A percentile compares a stretch with the other conserved stretches of the same genome.
Conservation (phyloP, 53 echinoderm and acorn worm species). For the Paracentrotus lividus region DNA sequence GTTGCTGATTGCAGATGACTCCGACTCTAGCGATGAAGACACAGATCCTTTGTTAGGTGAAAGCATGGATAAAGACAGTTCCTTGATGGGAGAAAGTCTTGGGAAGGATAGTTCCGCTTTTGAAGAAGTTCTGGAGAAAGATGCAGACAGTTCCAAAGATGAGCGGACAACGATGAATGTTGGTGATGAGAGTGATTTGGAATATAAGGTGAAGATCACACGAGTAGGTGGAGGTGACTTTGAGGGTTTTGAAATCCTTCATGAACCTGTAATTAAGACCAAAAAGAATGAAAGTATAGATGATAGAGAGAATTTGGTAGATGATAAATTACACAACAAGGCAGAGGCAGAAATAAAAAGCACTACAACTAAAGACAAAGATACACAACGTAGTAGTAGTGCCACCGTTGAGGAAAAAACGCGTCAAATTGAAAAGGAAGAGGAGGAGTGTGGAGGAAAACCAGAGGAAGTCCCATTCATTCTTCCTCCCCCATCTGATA, state of each 20-base stretch:
- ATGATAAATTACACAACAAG: neutral
- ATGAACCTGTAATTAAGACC: conserved; percentile 36
- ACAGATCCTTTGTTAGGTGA: neutral
- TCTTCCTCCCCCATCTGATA: neutral
- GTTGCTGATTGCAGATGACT: conserved; percentile 47
- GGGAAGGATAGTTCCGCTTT: neutral
- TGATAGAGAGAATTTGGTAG: neutral
- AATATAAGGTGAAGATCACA: conserved; percentile 60
- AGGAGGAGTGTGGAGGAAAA: neutral
- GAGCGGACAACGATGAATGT: neutral
- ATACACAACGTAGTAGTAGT: neutral
- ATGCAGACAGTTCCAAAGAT: conserved; percentile 10
- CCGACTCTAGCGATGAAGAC: conserved; percentile 53
- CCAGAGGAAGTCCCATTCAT: neutral
- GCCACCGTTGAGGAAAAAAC: neutral
- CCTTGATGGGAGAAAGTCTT: neutral
- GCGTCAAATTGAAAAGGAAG: neutral
- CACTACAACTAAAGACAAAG: neutral
- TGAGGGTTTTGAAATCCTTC: conserved; percentile 57
- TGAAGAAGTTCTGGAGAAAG: neutral
- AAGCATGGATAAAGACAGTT: conserved; percentile 18
- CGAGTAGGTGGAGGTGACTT: conserved; percentile 40
- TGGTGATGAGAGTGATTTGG: neutral
- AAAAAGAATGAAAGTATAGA: neutral
- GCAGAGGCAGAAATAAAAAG: neutral